Evolutionary conservation across 2,888 invertebrate genomes (phyloP).

Genomic region (Eristalis arbustorum): DNA sequence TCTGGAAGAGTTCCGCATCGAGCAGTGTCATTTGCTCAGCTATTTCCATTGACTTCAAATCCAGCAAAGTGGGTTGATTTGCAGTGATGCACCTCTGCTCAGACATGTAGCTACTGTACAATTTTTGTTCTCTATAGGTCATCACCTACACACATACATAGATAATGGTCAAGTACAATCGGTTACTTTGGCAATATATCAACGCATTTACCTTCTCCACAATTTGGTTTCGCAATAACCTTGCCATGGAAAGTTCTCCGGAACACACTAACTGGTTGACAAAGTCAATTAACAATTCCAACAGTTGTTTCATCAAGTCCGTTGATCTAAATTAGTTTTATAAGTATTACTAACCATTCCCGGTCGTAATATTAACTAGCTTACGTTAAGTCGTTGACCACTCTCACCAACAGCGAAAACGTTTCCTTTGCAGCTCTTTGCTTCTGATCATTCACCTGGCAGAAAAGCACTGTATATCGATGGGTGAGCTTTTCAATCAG

Average conservation of each 20-base stretch:
- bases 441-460: slow-evolving; percentile 83
- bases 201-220: slow-evolving; percentile 87
- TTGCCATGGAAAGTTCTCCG: slow-evolving; percentile 95
- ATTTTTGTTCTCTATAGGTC: slow-evolving; percentile 77
- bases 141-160: slow-evolving; percentile 73
- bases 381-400: slow-evolving; percentile 98
- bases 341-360: background rate
- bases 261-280: slow-evolving; percentile 95
- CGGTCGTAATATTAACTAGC: slow-evolving; percentile 77
- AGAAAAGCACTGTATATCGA: slow-evolving; percentile 84
- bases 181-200: background rate
- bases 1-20: slow-evolving; percentile 96
- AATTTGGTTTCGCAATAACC: slow-evolving; percentile 92
- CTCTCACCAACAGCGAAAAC: slow-evolving; percentile 95
- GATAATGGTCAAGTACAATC: background rate
- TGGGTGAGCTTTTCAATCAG: slow-evolving; percentile 92
- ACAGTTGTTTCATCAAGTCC: slow-evolving; percentile 90
- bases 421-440: slow-evolving; percentile 91
- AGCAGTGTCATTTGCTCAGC: slow-evolving; percentile 99
- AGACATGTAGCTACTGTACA: slow-evolving; percentile 72
- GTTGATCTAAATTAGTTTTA: slow-evolving; percentile 83
- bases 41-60: slow-evolving; percentile 96
- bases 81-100: slow-evolving; percentile 82
- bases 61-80: slow-evolving; percentile 86
- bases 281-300: slow-evolving; percentile 93